Conservation (phyloP, 2,797 vertebrate genomes). For the Borostomias antarcticus region DNA sequence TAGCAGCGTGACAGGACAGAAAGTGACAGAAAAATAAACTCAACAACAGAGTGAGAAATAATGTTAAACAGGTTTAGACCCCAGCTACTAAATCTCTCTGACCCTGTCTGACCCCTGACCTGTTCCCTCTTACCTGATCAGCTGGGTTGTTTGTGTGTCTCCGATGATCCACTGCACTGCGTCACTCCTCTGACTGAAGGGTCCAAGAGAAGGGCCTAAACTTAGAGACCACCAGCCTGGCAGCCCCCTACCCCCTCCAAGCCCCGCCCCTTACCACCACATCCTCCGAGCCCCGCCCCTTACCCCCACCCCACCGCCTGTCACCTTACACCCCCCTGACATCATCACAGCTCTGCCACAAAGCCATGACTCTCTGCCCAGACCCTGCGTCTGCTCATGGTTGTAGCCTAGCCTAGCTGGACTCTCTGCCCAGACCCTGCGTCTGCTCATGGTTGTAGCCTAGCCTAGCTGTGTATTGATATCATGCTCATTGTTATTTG, state of each 20-base stretch:
- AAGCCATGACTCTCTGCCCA: neutral
- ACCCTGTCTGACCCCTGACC: neutral
- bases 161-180: neutral
- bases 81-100: neutral
- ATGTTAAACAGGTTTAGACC: neutral
- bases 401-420: too few relatives aligned
- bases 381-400: too few relatives aligned
- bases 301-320: constrained; percentile 32
- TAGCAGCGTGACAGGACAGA: constrained; percentile 12
- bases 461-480: too few relatives aligned
- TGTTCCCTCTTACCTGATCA: constrained; percentile 16
- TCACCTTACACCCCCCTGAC: constrained; percentile 46
- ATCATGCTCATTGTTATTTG: too few relatives aligned
- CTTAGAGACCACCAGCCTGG: constrained; percentile 52
- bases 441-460: too few relatives aligned
- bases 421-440: neutral
- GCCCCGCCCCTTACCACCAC: neutral
- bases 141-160: neutral
- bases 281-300: constrained; percentile 6
- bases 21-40: neutral
- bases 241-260: constrained; percentile 20
- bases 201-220: constrained; percentile 52
- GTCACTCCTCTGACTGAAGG: neutral
- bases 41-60: constrained; percentile 1
- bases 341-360: neutral